These are phyloP conservation scores for Danio kyathit DNA, from an alignment of 2,797 vertebrate genomes.

Conservation along the genomic window DNA sequence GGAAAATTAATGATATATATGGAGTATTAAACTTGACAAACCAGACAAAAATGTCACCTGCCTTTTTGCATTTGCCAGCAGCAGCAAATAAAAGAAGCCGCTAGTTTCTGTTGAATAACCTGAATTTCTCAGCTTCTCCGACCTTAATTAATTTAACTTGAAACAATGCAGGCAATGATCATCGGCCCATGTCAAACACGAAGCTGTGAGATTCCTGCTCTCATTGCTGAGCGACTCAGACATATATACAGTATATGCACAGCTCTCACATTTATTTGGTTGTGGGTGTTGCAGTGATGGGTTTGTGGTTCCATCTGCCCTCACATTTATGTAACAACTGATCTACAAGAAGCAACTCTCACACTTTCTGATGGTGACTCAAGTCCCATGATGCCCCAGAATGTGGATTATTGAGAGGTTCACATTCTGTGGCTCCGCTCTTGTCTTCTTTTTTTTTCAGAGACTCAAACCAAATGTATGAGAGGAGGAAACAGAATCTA, in stretches of 20 bases:
- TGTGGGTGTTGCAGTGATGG: slow-evolving; percentile 56
- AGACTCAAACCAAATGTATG: slow-evolving; percentile 27
- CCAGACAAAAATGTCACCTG: slow-evolving; percentile 10
- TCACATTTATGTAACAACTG: slow-evolving; percentile 61
- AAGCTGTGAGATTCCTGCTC: slow-evolving; percentile 34
- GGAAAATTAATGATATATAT: too few relatives aligned
- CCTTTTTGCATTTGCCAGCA: slow-evolving; percentile 9
- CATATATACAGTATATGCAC: slow-evolving; percentile 19
- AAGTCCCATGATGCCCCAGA: slow-evolving; percentile 52
- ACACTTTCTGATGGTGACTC: slow-evolving; percentile 58
- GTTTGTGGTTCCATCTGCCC: slow-evolving; percentile 62
- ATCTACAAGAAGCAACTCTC: slow-evolving; percentile 56
- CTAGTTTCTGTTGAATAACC: neutral
- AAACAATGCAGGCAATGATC: slow-evolving; percentile 13
- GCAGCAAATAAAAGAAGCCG: neutral
- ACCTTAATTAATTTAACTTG: slow-evolving; percentile 25
- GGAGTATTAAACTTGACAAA: too few relatives aligned
- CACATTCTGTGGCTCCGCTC: slow-evolving; percentile 35
- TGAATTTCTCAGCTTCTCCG: neutral
- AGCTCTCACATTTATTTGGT: slow-evolving; percentile 39
- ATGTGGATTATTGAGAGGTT: slow-evolving; percentile 46
- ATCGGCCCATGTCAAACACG: slow-evolving; percentile 23
- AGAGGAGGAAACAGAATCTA: slow-evolving; percentile 22
- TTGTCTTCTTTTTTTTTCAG: slow-evolving; percentile 9
- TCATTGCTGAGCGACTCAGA: slow-evolving; percentile 36